A percentile compares a stretch with the other conserved stretches of the same genome.
Conservation (phyloP, 2,888 invertebrate species). For the Epiblema foenella region DNA sequence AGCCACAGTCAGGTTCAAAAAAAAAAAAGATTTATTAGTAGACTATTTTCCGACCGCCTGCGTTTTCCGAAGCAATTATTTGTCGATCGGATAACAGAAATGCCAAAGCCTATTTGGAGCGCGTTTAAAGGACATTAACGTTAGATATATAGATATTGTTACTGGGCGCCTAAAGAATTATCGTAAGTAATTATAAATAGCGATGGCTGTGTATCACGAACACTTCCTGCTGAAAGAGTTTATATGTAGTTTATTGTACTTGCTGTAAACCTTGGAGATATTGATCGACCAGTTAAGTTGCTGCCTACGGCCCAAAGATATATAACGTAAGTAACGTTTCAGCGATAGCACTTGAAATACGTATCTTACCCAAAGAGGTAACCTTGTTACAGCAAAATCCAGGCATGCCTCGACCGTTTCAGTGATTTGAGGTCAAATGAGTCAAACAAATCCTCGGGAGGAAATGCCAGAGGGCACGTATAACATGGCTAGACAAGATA, state of each 20-base stretch:
- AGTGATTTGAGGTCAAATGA: constrained; percentile 38
- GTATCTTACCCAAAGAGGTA: constrained; percentile 1
- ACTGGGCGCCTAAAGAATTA: constrained; percentile 42
- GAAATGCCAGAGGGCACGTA: constrained; percentile 41
- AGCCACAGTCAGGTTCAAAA: too few species aligned
- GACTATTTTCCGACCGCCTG: constrained; percentile 13
- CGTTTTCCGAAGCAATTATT: constrained; percentile 18
- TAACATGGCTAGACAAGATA: constrained; percentile 40
- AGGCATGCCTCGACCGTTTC: constrained; percentile 26
- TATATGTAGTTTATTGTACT: constrained; percentile 47
- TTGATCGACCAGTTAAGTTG: constrained; percentile 54
- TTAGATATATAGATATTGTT: constrained; percentile 50
- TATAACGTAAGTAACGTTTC: constrained; percentile 7
- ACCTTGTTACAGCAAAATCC: constrained; percentile 19
- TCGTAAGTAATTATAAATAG: constrained; percentile 46
- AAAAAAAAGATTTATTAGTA: constrained; percentile 13
- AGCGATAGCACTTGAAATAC: neutral
- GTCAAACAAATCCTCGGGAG: constrained; percentile 38
- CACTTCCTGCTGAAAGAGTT: constrained; percentile 49
- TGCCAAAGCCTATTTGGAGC: constrained; percentile 30
- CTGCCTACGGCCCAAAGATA: constrained; percentile 32
- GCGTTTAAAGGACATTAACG: constrained; percentile 49
- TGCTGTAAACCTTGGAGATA: constrained; percentile 55
- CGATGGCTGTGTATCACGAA: constrained; percentile 51
- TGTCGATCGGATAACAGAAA: constrained; percentile 29